phyloP scores from a whole-genome alignment of 2,797 vertebrate species.

The Eulemur rubriventer region DNA sequence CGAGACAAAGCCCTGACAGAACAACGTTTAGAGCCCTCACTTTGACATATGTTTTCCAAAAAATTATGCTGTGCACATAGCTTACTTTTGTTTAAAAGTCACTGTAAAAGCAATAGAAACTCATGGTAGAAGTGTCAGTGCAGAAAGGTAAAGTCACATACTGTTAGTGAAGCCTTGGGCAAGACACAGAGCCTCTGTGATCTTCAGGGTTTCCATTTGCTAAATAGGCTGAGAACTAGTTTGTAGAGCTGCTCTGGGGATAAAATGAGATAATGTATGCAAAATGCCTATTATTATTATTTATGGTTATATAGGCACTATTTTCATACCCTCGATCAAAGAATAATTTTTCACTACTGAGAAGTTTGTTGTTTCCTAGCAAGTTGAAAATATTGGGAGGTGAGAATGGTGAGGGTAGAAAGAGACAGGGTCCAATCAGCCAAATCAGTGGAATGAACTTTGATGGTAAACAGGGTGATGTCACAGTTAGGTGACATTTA shows the following conservation, averaged over 20 bases:
- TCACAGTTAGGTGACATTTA: neutral
- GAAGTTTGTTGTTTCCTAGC: neutral
- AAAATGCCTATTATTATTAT: neutral
- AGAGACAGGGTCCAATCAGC: neutral
- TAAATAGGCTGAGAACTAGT: neutral
- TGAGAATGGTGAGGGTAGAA: neutral
- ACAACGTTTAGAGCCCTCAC: neutral
- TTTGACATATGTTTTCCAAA: neutral
- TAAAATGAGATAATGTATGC: neutral
- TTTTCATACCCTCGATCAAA: conserved; percentile 5
- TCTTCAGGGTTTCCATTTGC: neutral
- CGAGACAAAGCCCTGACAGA: neutral
- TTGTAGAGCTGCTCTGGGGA: neutral
- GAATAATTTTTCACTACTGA: neutral
- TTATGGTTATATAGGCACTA: neutral
- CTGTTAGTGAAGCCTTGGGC: neutral
- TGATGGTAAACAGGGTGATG: neutral
- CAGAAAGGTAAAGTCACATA: neutral
- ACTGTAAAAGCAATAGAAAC: neutral
- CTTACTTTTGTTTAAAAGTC: neutral
- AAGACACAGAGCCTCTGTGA: neutral
- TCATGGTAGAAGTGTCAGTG: neutral
- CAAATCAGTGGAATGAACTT: neutral
- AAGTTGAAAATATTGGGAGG: neutral
- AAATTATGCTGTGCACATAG: neutral